Conservation (phyloP, 2,797 vertebrate genomes). For the Harpagifer antarcticus region DNA sequence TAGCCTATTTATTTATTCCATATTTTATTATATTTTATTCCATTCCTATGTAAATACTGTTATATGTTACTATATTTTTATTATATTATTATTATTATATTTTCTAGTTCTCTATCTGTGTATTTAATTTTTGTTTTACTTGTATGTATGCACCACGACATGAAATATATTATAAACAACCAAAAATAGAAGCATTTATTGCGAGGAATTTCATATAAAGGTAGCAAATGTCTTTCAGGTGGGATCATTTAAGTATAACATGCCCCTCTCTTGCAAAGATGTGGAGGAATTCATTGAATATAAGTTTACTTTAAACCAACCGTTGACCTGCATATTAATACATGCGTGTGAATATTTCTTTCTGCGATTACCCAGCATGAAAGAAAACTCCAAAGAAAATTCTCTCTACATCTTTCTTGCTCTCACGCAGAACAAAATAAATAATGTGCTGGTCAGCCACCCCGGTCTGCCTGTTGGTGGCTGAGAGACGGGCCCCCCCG, state of each 20-base stretch:
- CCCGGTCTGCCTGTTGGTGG: conserved; percentile 47
- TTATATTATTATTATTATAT: too few species aligned
- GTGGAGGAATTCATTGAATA: conserved; percentile 51
- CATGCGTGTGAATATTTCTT: conserved; percentile 69
- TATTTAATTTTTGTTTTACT: too few species aligned
- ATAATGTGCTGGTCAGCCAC: conserved; percentile 34
- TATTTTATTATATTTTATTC: too few species aligned
- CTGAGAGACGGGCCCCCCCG: conserved; percentile 35
- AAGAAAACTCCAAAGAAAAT: conserved; percentile 60
- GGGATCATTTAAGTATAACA: conserved; percentile 14
- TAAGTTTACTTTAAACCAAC: conserved; percentile 51
- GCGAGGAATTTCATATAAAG: conserved; percentile 4
- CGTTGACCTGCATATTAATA: conserved; percentile 64
- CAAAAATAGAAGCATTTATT: not conserved
- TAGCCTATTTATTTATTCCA: too few species aligned
- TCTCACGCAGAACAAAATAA: conserved; percentile 36
- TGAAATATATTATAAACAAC: too few species aligned
- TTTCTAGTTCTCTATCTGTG: too few species aligned
- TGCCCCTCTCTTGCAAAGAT: conserved; percentile 8
- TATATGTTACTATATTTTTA: too few species aligned
- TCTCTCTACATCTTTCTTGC: conserved; percentile 26
- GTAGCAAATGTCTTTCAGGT: conserved; percentile 4
- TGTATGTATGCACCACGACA: too few species aligned
- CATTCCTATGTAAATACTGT: too few species aligned
- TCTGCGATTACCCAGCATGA: conserved; percentile 63